Percentiles rank a stretch among this genome's conserved stretches.
phyloP scores from a whole-genome alignment of 2,888 invertebrate species.

The Melangyna quadrimaculata region DNA sequence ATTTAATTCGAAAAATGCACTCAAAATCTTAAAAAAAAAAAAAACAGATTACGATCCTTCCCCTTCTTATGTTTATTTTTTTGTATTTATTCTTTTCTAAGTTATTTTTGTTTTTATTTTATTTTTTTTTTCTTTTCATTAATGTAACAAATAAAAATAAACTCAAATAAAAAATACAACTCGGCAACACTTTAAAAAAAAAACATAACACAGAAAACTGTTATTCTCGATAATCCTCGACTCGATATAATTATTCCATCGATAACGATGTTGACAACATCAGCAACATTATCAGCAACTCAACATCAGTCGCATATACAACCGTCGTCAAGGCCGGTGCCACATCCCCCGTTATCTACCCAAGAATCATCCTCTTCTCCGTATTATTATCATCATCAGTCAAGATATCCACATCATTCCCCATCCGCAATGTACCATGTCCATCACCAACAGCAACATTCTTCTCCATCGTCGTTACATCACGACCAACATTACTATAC shows the following conservation, averaged over 20 bases:
- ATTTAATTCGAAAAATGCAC: slow-evolving; percentile 58
- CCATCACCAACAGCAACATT: slow-evolving; percentile 37
- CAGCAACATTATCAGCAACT: slow-evolving; percentile 74
- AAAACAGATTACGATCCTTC: slow-evolving; percentile 76
- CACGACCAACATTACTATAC: slow-evolving; percentile 54
- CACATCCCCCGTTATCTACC: not conserved
- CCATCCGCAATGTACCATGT: slow-evolving; percentile 58
- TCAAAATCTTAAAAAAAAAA: slow-evolving; percentile 25
- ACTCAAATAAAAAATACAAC: slow-evolving; percentile 21
- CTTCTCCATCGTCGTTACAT: slow-evolving; percentile 30
- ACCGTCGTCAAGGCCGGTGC: slow-evolving; percentile 23
- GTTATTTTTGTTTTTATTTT: slow-evolving; percentile 75
- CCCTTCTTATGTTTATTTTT: slow-evolving; percentile 75
- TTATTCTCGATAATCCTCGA: slow-evolving; percentile 76
- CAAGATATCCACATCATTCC: slow-evolving; percentile 62
- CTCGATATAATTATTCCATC: slow-evolving; percentile 74
- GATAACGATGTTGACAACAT: slow-evolving; percentile 73
- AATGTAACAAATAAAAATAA: slow-evolving; percentile 49
- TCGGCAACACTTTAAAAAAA: slow-evolving; percentile 18
- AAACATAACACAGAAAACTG: slow-evolving; percentile 74
- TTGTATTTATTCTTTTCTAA: slow-evolving; percentile 75
- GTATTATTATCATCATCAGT: slow-evolving; percentile 56
- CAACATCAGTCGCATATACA: slow-evolving; percentile 77
- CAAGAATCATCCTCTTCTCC: slow-evolving; percentile 48
- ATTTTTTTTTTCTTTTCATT: slow-evolving; percentile 73